These are phyloP conservation scores for Procambarus virginalis DNA, from an alignment of 1,140 invertebrate species.

Conservation along the genomic window DNA sequence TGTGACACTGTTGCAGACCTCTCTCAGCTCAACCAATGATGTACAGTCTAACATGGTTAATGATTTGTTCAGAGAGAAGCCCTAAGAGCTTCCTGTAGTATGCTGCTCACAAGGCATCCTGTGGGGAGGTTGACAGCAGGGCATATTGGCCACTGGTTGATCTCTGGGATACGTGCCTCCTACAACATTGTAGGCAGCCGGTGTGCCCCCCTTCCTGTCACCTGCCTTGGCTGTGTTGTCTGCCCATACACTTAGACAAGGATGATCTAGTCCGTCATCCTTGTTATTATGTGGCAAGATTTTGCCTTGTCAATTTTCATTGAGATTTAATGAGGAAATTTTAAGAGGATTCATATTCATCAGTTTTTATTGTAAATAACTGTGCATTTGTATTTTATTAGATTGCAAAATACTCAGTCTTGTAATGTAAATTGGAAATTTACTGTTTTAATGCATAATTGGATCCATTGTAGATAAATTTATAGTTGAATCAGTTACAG, in stretches of 20 bases:
- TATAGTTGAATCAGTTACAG: not conserved
- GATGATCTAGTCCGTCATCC: slow-evolving; percentile 59
- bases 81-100: slow-evolving; percentile 38
- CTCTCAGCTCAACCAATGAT: slow-evolving; percentile 63
- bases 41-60: slow-evolving; percentile 47
- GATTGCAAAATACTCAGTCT: slow-evolving; percentile 22
- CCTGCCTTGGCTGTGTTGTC: slow-evolving; percentile 32
- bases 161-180: slow-evolving; percentile 43
- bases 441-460: not conserved
- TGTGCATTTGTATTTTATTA: slow-evolving; percentile 39
- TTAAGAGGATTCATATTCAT: slow-evolving; percentile 22
- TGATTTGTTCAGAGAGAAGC: not conserved
- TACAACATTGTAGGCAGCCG: slow-evolving; percentile 23
- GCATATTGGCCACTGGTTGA: slow-evolving; percentile 6
- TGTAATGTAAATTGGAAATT: not conserved
- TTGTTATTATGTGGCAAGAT: slow-evolving; percentile 26
- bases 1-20: not conserved
- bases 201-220: slow-evolving; percentile 35
- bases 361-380: slow-evolving; percentile 56
- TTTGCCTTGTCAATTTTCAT: slow-evolving; percentile 36
- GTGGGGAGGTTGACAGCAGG: slow-evolving; percentile 15
- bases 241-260: slow-evolving; percentile 5
- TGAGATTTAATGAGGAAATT: slow-evolving; percentile 17
- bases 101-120: slow-evolving; percentile 15
- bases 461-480: not conserved